phyloP scores from a whole-genome alignment of 2,888 invertebrate species.

The Drosophila rellima region DNA sequence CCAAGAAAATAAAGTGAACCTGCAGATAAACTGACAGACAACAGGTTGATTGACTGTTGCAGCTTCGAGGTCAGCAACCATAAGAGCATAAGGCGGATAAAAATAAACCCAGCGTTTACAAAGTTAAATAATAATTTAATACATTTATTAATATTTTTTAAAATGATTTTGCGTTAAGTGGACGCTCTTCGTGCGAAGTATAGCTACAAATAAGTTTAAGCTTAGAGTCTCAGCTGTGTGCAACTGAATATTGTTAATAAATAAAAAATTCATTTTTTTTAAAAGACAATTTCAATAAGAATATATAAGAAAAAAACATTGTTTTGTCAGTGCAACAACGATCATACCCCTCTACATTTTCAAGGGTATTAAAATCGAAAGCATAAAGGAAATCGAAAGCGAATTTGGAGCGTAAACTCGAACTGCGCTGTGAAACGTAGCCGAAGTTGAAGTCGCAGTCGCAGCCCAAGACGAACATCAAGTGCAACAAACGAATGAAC shows the following conservation, averaged over 20 bases:
- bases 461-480: constrained; percentile 57
- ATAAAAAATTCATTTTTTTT: no score
- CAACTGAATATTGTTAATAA: no score
- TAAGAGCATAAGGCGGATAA: constrained; percentile 9
- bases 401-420: constrained; percentile 50
- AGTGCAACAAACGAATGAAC: constrained; percentile 76
- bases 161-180: background rate
- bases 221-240: background rate
- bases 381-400: constrained; percentile 80
- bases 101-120: constrained; percentile 22
- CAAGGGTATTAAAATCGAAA: constrained; percentile 79
- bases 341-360: constrained; percentile 43
- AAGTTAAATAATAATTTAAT: constrained; percentile 15
- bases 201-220: background rate
- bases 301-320: no score
- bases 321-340: background rate
- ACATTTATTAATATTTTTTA: constrained; percentile 8
- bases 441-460: constrained; percentile 10
- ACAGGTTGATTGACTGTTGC: constrained; percentile 61
- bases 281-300: no score
- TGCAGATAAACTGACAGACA: constrained; percentile 38
- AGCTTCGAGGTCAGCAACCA: constrained; percentile 39
- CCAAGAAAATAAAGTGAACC: constrained; percentile 45
- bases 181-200: background rate
- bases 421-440: constrained; percentile 16